Conservation (phyloP, 35 echinoderm and acorn worm species). For the Apostichopus parvimensis region DNA sequence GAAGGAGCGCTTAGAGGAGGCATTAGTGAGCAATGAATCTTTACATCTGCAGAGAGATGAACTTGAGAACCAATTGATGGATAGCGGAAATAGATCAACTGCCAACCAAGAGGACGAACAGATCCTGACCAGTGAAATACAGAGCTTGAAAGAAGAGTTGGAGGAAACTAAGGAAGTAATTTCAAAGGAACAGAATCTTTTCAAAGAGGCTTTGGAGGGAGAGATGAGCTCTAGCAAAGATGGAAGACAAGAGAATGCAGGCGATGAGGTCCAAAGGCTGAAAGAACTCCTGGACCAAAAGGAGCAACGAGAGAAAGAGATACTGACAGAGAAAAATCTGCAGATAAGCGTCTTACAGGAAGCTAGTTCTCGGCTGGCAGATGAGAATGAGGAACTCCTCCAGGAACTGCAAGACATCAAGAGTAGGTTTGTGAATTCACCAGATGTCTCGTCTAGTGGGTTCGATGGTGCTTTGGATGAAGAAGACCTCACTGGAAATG, state of each 20-base stretch:
- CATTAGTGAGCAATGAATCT: conserved; percentile 33
- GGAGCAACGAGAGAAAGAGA: conserved; percentile 91
- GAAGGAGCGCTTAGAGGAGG: conserved; percentile 64
- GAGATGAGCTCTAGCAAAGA: conserved; percentile 59
- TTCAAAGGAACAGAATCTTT: conserved; percentile 63
- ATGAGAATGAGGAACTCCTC: conserved; percentile 66
- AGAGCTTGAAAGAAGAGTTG: conserved; percentile 68
- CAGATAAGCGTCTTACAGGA: conserved; percentile 97
- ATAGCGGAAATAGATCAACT: background rate
- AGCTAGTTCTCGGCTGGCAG: conserved; percentile 78
- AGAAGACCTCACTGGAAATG: background rate
- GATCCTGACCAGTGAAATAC: conserved; percentile 52
- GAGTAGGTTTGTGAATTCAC: background rate
- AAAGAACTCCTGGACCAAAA: conserved; percentile 75
- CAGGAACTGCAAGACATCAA: conserved; percentile 7
- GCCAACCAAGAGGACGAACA: background rate
- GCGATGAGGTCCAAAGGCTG: conserved; percentile 61
- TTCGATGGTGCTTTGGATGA: background rate
- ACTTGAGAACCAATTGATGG: background rate
- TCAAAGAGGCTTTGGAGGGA: conserved; percentile 83
- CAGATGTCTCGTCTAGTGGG: background rate
- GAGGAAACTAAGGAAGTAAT: conserved; percentile 73
- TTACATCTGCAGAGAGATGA: background rate
- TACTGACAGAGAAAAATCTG: conserved; percentile 91
- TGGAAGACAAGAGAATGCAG: conserved; percentile 28